Base-by-base conservation (phyloP, 2,797 vertebrate species). In the Melanotaenia maccullochi region DNA sequence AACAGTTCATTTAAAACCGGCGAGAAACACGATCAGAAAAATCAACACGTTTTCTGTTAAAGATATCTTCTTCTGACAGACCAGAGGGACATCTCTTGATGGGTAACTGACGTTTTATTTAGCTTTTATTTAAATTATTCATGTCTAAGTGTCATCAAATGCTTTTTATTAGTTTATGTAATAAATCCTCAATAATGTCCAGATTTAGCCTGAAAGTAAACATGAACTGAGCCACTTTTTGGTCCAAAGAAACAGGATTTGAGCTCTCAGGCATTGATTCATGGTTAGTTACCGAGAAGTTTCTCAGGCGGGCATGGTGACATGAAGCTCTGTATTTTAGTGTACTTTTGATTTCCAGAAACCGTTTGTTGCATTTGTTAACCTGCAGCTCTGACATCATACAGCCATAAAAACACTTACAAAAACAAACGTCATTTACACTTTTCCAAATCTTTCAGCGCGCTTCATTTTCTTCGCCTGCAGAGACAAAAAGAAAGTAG, bases 401-500 rank as follows among this genome's bases (percentile, higher is more conserved):
- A 80, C 69, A 79, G 75, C 61, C 61, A 78, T 79, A 75, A 87
- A 85, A 85, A 89, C 36, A 62, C 42, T 82, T 84, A 76, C 62
- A 75, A 87, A 84, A 83, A 64, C 49, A 33, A 71, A 85, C 33
- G n/a, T 64, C 82, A 68, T 82, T 92, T 90, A 94, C 74, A 86
- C 88, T 47, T 86, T 94, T 75, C 92, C 93, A 81, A 94, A 94
- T 86, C 93, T 76, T 78, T 93, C 93, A 4, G 91, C 91, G 0
- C 93, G 91, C 77, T 94, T 94, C 87, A 88, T 13, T 75, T 94
- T 94, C 87, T 94, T 94, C 22, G 92, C 93, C 93, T 94, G 88
- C 18, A 22, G 52, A 71, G 32, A 78, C 58, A 74, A 47, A 66
- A 62, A 69, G 22, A 20, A 60, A 28, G 54, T 0, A 62, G 3